These are phyloP conservation scores for Gobionotothen gibberifrons DNA, from an alignment of 2,797 vertebrate genomes.

Conservation along the genomic window DNA sequence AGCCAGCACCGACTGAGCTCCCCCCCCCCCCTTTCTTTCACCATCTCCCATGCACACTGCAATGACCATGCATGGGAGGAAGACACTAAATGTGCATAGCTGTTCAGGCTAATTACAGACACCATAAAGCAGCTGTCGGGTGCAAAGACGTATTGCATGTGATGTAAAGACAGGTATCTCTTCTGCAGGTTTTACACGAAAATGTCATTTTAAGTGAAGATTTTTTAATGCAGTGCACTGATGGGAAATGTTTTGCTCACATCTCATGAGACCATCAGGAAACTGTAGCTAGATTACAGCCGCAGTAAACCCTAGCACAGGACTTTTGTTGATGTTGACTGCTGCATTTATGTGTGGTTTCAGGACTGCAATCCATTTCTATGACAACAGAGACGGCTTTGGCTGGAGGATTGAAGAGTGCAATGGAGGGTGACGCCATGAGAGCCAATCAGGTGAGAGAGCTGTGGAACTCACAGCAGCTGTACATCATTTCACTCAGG, in stretches of 20 bases:
- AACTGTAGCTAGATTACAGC: conserved; percentile 17
- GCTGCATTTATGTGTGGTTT: conserved; percentile 61
- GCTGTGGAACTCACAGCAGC: conserved; percentile 54
- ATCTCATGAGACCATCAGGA: conserved; percentile 28
- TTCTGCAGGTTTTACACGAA: conserved; percentile 13
- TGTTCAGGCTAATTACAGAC: conserved; percentile 35
- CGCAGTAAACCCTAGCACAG: conserved; percentile 36
- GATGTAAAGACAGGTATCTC: conserved; percentile 16
- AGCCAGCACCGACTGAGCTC: conserved; percentile 54
- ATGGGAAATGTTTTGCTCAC: conserved; percentile 23
- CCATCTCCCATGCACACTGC: conserved; percentile 30
- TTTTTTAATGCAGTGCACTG: not conserved
- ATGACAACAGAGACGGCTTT: conserved; percentile 92
- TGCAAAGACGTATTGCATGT: conserved; percentile 34
- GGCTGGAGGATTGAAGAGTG: conserved; percentile 88
- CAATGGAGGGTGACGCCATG: conserved; percentile 88
- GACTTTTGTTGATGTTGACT: conserved; percentile 57
- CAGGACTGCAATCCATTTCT: conserved; percentile 85
- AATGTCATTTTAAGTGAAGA: conserved; percentile 30
- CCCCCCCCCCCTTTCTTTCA: conserved; percentile 13
- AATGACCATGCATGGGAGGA: conserved; percentile 31
- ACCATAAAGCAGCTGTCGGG: conserved; percentile 17
- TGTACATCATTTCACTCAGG: conserved; percentile 68
- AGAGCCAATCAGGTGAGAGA: conserved; percentile 88
- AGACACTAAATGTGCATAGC: conserved; percentile 24